phyloP scores from a whole-genome alignment of 2,888 invertebrate genomes.

The Callimorpha dominula region DNA sequence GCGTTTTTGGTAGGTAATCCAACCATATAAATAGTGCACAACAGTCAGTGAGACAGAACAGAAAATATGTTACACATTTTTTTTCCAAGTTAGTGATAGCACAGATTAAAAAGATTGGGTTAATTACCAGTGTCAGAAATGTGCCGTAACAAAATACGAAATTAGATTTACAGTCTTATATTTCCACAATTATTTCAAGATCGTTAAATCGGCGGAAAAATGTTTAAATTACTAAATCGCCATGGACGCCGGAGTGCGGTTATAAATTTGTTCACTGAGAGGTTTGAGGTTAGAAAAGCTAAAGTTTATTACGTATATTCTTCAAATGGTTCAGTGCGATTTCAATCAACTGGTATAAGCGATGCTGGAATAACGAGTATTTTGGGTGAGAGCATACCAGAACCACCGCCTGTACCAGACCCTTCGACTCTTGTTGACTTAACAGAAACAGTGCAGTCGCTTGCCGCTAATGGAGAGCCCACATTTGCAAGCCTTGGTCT shows the following conservation, averaged over 20 bases:
- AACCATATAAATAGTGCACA: no score
- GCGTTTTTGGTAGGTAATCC: no score
- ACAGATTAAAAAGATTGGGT: no score
- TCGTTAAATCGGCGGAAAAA: slow-evolving; percentile 48
- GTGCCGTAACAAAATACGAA: slow-evolving; percentile 55
- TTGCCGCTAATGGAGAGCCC: slow-evolving; percentile 89
- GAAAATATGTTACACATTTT: no score
- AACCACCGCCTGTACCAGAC: slow-evolving; percentile 81
- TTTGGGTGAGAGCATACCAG: slow-evolving; percentile 75
- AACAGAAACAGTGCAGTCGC: slow-evolving; percentile 73
- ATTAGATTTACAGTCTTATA: slow-evolving; percentile 25
- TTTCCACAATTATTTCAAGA: slow-evolving; percentile 1
- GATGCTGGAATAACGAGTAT: slow-evolving; percentile 66
- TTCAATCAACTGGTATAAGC: slow-evolving; percentile 67
- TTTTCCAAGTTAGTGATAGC: no score
- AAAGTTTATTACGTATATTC: slow-evolving; percentile 80
- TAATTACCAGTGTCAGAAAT: slow-evolving; percentile 55
- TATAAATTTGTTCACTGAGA: slow-evolving; percentile 74
- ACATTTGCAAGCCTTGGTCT: slow-evolving; percentile 93
- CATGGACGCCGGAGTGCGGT: slow-evolving; percentile 76
- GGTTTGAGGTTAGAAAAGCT: slow-evolving; percentile 82
- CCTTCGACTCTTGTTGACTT: slow-evolving; percentile 65
- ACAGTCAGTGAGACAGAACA: no score
- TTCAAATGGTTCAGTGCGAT: slow-evolving; percentile 72
- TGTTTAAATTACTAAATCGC: slow-evolving; percentile 80